Percentiles rank a stretch among this genome's conserved stretches.
Conservation (phyloP, 2,113 vertebrate species). For the Apodemus speciosus region DNA sequence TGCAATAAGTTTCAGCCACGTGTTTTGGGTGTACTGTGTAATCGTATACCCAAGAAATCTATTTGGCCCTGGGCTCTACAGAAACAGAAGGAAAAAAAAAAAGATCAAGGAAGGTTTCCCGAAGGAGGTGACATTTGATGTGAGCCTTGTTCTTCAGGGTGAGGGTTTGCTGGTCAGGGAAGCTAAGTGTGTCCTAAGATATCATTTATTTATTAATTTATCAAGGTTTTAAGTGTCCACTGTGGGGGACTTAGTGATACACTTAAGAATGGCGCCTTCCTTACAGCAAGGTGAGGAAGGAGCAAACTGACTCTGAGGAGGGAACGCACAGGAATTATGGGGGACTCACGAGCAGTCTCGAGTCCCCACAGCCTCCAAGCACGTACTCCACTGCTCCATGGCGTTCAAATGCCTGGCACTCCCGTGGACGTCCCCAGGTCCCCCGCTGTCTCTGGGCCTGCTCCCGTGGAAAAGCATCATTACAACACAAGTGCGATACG, state of each 20-base stretch:
- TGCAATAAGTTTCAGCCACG: neutral
- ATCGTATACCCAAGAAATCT: too few species aligned
- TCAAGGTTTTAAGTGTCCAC: constrained; percentile 23
- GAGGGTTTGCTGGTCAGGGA: neutral
- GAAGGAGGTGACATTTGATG: neutral
- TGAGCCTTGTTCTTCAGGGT: neutral
- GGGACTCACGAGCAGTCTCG: neutral
- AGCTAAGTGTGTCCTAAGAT: neutral
- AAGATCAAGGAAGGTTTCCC: constrained; percentile 43
- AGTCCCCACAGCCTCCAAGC: neutral
- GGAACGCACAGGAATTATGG: neutral
- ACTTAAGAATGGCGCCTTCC: neutral
- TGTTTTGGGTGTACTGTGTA: neutral
- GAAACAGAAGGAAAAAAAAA: neutral
- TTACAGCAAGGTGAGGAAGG: neutral
- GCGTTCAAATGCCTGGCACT: neutral
- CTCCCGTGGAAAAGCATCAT: neutral
- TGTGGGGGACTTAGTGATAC: neutral
- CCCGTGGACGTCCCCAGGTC: neutral
- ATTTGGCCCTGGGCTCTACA: too few species aligned
- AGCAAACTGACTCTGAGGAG: neutral
- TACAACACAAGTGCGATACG: neutral
- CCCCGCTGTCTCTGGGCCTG: neutral
- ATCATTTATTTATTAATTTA: neutral
- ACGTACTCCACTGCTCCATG: accelerated